Evolutionary conservation across 2,113 vertebrate species (phyloP).

Genomic region (Ptyas mucosa): DNA sequence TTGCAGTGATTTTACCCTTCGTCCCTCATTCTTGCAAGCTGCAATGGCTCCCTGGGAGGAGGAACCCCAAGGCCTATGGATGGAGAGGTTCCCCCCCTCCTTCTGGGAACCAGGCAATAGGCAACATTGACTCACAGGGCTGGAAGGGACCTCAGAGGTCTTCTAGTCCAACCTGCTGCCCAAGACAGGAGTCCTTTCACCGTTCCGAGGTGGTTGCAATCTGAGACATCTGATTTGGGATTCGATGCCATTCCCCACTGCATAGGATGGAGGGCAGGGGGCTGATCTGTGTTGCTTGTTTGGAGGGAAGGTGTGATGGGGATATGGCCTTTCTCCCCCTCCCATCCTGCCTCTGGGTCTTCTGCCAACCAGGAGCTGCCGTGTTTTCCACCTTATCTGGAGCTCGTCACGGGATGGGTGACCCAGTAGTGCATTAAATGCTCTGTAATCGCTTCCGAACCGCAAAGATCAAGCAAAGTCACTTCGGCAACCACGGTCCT

Average conservation of each 20-base stretch:
- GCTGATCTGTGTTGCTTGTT: not conserved
- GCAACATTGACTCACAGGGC: no score
- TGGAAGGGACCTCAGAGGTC: no score
- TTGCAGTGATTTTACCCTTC: not conserved
- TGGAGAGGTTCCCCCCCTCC: no score
- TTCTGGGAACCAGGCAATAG: not conserved
- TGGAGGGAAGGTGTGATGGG: not conserved
- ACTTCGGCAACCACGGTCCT: not conserved
- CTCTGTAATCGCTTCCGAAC: not conserved
- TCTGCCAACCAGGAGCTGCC: not conserved
- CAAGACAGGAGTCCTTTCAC: no score
- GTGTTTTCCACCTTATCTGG: not conserved
- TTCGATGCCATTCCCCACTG: not conserved
- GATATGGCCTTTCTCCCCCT: not conserved
- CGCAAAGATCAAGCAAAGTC: no score
- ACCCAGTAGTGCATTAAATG: not conserved
- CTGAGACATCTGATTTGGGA: not conserved
- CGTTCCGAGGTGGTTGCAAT: no score
- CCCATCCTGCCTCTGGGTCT: not conserved
- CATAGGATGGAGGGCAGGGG: not conserved
- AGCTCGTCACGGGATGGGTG: not conserved
- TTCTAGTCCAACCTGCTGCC: no score
- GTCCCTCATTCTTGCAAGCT: not conserved
- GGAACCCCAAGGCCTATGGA: no score
- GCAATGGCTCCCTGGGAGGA: no score